Base-by-base conservation (phyloP, 2,113 vertebrate species). In the Seriola quinqueradiata region DNA sequence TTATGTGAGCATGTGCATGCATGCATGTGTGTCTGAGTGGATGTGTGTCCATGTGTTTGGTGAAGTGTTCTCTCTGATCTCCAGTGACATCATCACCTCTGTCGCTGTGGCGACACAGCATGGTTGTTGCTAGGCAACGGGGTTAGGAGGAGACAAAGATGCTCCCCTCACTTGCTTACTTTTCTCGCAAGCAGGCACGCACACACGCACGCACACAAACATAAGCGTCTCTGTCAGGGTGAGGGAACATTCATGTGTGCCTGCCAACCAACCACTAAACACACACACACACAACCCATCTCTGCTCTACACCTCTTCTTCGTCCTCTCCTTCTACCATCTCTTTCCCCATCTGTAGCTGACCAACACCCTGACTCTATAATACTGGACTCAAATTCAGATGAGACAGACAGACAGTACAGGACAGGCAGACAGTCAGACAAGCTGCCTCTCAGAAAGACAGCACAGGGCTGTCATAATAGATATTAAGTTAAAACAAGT, bases 91-190 rank as follows among this genome's bases (percentile, higher is more conserved):
- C 90, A 92, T 86, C 90, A 85, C 75, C 87, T 76, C 82, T 82
- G 82, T 90, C 84, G 90, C 91, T 82, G 82, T 74, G 59, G 92
- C 71, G 84, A 90, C 87, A 90, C 74, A 72, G 89, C 91, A 90
- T 87, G 77, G 68, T 75, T 85, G 95, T 95, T 95, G 90, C 95
- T 90, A 93, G 90, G 95, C 89, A 93, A 96, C 93, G 61, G 87
- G 90, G 88, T 93, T 93, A 90, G 88, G 87, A 90, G 77, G 88
- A 93, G 87, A 85, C 83, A 66, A 77, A 89, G 81, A 89, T 50
- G 72, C 77, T 67, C 79, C 76, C 75, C 68, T 70, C 79, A 52
- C 66, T 77, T 61, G 8, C 69, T 78, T 83, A 83, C 59, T 81
- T 88, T 75, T 80, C 67, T 70, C 80, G 57, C 68, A 71, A 44